Conservation (phyloP, 2,113 vertebrate genomes). For the Sinocyclocheilus grahami region DNA sequence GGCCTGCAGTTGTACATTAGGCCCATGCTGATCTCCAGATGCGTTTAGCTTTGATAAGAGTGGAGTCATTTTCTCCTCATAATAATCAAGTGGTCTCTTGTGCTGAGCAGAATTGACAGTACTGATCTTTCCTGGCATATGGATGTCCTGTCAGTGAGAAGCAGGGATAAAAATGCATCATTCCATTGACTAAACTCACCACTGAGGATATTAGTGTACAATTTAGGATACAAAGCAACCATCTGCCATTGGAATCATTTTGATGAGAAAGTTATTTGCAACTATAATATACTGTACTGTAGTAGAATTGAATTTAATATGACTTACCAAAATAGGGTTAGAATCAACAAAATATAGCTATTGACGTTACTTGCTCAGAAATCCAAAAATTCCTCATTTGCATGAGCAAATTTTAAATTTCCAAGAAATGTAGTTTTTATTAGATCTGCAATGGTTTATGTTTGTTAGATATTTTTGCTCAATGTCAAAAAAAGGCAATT, state of each 20-base stretch:
- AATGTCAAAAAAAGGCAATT: conserved; percentile 24
- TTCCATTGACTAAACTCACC: background rate
- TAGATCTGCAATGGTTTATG: background rate
- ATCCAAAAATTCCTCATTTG: background rate
- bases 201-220: too few relatives aligned
- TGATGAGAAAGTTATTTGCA: too few relatives aligned
- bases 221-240: too few relatives aligned
- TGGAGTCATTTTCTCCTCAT: background rate
- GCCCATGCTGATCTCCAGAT: conserved; percentile 2
- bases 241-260: too few relatives aligned
- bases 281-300: too few relatives aligned
- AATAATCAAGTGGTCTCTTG: conserved; percentile 1
- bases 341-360: background rate
- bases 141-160: background rate
- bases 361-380: background rate
- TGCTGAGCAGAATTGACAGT: background rate
- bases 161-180: background rate
- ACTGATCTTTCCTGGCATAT: background rate
- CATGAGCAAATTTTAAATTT: background rate
- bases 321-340: background rate
- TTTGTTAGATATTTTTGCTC: background rate
- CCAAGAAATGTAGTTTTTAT: background rate
- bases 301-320: background rate
- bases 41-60: conserved; percentile 31
- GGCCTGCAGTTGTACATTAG: conserved; percentile 20